Percentiles rank a stretch among this genome's conserved stretches.
Evolutionary conservation across 2,888 invertebrate species (phyloP).

Genomic region (Platycnemis pennipes): DNA sequence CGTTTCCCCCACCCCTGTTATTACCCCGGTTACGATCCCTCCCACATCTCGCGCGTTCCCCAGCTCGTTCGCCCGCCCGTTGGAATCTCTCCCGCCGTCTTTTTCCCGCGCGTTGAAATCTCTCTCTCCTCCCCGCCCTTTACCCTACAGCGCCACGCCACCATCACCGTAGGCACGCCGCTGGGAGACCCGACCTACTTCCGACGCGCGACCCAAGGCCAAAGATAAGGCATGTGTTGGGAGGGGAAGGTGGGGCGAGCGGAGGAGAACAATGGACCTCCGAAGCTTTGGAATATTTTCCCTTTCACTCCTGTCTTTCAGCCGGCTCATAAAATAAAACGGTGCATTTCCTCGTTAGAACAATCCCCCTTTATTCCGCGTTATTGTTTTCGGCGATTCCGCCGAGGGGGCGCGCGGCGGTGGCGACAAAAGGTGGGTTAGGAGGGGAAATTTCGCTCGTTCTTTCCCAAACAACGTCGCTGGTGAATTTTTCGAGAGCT

Average conservation of each 20-base stretch:
- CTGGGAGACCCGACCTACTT: constrained; percentile 51
- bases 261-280: constrained; percentile 52
- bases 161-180: background rate
- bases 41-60: background rate
- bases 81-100: background rate
- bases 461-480: constrained; percentile 28
- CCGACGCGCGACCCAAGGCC: constrained; percentile 57
- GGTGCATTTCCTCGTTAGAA: constrained; percentile 62
- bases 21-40: background rate
- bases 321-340: constrained; percentile 33
- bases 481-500: background rate
- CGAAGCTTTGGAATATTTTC: constrained; percentile 58
- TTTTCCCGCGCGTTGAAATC: background rate
- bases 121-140: background rate
- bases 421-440: background rate
- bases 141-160: background rate
- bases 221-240: background rate
- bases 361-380: constrained; percentile 47
- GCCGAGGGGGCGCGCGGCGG: background rate
- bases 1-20: background rate
- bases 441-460: background rate
- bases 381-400: constrained; percentile 32
- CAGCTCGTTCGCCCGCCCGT: background rate
- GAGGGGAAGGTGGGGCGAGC: background rate
- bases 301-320: constrained; percentile 46